Percentiles rank a stretch among this genome's conserved stretches.
These are phyloP conservation scores for Bergia sp. DNA, from an alignment of 92 coral and sea anemone species.

Conservation along the genomic window DNA sequence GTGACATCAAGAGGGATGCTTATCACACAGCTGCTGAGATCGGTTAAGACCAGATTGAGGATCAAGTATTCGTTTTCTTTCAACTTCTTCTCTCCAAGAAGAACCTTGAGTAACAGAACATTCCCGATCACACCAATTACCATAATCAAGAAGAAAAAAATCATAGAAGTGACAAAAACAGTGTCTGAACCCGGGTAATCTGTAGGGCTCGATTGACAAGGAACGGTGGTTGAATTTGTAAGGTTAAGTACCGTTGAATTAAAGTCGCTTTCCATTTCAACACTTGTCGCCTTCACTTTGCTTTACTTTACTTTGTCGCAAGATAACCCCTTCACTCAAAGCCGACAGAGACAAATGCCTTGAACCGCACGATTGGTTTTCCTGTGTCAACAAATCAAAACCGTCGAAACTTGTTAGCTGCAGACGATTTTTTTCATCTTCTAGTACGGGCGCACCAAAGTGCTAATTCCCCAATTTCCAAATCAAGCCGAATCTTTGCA, in stretches of 20 bases:
- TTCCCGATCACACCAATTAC: conserved; percentile 48
- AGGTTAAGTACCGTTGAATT: not conserved
- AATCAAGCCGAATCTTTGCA: no score
- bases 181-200: not conserved
- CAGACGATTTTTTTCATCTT: not conserved
- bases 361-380: not conserved
- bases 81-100: conserved; percentile 45
- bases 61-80: conserved; percentile 57
- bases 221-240: not conserved
- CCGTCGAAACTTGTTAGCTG: not conserved
- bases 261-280: not conserved
- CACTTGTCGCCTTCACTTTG: no score
- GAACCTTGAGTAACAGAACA: conserved; percentile 23
- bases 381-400: not conserved
- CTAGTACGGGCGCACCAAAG: not conserved
- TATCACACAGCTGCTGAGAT: conserved; percentile 38
- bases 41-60: conserved; percentile 56
- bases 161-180: not conserved
- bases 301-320: not conserved
- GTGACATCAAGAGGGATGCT: conserved; percentile 76
- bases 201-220: not conserved
- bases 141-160: conserved; percentile 41
- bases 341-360: not conserved
- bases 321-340: not conserved
- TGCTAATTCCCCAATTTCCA: not conserved